Evolutionary conservation across 2,113 vertebrate species (phyloP), one percentile per base, ranked within the genome.

Genomic region (Hirundichthys speculiger): DNA sequence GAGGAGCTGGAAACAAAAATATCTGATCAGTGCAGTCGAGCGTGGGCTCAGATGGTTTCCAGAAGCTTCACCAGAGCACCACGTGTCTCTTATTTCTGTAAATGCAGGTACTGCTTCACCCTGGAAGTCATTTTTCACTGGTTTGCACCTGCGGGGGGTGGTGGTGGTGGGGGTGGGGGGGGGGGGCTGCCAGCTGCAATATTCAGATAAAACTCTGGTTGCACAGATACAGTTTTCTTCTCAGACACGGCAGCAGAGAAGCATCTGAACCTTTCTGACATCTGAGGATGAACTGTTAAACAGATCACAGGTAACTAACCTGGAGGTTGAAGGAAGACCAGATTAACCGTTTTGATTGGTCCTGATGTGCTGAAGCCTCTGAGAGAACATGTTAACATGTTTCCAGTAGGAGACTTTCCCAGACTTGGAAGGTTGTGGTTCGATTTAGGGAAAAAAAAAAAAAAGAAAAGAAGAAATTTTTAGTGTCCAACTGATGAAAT

Each of bases 351-450:
- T 27, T 4, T 34, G 30, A 34, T 34, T 34, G 30, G 30, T 34
- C 2, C 30, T 34, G 30, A 34, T 34, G 11, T 34, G 6, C 38
- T 20, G 24, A 51, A 13, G n/a, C n/a, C 30, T 30, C 11, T 40
- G 3, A 16, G 50, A 22, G n/a, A n/a, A n/a, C n/a, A n/a, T n/a
- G n/a, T n/a, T n/a, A n/a, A 58, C 5, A 46, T 8, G 18, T 64
- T 64, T 58, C 34, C 18, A 50, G 5, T 24, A 16, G 21, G 20
- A 74, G 42, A 43, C 43, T 70, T 86, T 89, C 84, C 75, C 86
- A 81, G 53, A 34, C 67, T 34, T 46, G 72, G 77, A 40, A 80
- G 59, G 30, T 52, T 63, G 39, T 49, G 62, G 59, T 46, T 73
- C 53, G 72, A 78, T 51, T 49, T 15, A 40, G 62, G 75, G 46